A percentile compares a stretch with the other conserved stretches of the same genome.
phyloP scores from a whole-genome alignment of 2,888 invertebrate genomes.

The Pandemis corylana region DNA sequence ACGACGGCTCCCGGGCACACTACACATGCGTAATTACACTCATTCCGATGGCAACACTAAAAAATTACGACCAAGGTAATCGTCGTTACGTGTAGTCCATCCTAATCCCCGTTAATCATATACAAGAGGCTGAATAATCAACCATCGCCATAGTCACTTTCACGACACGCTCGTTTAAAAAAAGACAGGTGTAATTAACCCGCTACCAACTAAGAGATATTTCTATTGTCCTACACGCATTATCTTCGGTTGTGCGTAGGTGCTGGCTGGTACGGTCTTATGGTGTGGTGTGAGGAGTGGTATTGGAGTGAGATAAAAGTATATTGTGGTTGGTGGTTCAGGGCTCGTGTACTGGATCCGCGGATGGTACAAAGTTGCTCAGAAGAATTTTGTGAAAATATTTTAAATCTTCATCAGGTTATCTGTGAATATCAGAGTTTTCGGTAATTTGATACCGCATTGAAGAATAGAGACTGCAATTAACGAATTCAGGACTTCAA shows the following conservation, averaged over 20 bases:
- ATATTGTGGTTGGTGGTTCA: conserved; percentile 14
- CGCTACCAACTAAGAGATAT: conserved; percentile 39
- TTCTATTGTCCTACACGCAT: conserved; percentile 38
- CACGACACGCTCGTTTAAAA: conserved; percentile 38
- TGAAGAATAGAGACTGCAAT: too few relatives aligned
- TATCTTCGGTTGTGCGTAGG: conserved; percentile 34
- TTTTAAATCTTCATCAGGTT: too few relatives aligned
- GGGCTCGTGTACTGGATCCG: conserved; percentile 19
- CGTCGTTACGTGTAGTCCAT: conserved; percentile 35
- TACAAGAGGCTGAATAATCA: conserved; percentile 21
- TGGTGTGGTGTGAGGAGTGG: not conserved
- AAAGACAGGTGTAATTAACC: conserved; percentile 41
- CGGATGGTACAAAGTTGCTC: conserved; percentile 31
- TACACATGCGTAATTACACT: conserved; percentile 32
- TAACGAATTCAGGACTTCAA: too few relatives aligned
- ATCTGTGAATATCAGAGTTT: too few relatives aligned
- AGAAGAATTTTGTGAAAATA: too few relatives aligned
- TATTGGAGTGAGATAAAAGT: not conserved
- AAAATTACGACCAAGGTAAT: conserved; percentile 31
- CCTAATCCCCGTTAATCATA: conserved; percentile 29
- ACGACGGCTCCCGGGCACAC: conserved; percentile 29
- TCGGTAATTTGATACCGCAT: too few relatives aligned
- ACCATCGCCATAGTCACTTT: conserved; percentile 31
- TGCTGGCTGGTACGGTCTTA: conserved; percentile 12
- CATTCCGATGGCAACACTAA: conserved; percentile 30